Evolutionary conservation across 2,113 vertebrate species (phyloP).

Genomic region (Cephalopholis sonnerati): DNA sequence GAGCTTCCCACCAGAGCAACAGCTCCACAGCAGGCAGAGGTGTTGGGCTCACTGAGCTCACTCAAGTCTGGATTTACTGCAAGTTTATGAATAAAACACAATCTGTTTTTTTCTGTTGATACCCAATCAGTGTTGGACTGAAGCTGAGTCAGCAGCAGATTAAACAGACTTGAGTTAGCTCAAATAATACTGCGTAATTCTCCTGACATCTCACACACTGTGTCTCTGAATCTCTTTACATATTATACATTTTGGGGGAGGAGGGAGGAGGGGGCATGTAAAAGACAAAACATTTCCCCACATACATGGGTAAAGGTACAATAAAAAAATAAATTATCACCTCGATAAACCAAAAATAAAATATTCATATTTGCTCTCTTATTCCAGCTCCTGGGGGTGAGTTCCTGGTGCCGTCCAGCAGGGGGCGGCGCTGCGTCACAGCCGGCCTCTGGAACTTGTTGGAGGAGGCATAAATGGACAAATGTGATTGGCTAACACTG

Average conservation of each 20-base stretch:
- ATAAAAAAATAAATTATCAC: slow-evolving; percentile 82
- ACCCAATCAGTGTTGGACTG: background rate
- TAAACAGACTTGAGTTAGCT: slow-evolving; percentile 38
- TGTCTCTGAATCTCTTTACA: slow-evolving; percentile 59
- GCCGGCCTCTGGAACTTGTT: slow-evolving; percentile 24
- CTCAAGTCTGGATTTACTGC: slow-evolving; percentile 36
- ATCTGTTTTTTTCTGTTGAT: background rate
- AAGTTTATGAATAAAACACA: background rate
- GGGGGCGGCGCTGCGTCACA: slow-evolving; percentile 53
- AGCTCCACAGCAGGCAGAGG: slow-evolving; percentile 26
- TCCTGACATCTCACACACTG: slow-evolving; percentile 30
- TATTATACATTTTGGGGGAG: slow-evolving; percentile 43
- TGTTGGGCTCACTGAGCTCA: slow-evolving; percentile 13
- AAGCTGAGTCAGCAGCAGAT: slow-evolving; percentile 6
- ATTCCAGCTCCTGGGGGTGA: slow-evolving; percentile 23
- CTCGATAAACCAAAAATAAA: slow-evolving; percentile 76
- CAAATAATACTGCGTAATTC: slow-evolving; percentile 56
- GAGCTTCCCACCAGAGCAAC: slow-evolving; percentile 37
- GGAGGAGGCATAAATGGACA: slow-evolving; percentile 35
- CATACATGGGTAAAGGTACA: slow-evolving; percentile 52
- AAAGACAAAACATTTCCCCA: slow-evolving; percentile 64
- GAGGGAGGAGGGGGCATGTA: background rate
- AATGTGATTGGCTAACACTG: slow-evolving; percentile 43
- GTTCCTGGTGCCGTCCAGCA: slow-evolving; percentile 52
- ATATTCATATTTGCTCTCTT: slow-evolving; percentile 59